Conservation (phyloP, 2,888 invertebrate genomes). For the Nomada flava region DNA sequence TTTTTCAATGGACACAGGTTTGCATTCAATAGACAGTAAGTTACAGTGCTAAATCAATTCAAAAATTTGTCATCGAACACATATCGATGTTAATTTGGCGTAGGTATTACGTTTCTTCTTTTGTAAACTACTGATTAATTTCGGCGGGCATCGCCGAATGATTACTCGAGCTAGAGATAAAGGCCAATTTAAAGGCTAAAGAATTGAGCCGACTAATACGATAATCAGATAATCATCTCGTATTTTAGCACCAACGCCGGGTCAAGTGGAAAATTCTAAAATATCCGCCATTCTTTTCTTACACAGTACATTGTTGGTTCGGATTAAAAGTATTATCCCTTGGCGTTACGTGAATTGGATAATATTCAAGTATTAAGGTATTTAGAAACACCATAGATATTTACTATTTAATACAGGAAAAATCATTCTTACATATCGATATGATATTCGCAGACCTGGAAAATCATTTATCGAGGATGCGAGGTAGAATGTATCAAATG, state of each 20-base stretch:
- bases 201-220: slow-evolving; percentile 13
- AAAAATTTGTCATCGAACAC: neutral
- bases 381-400: neutral
- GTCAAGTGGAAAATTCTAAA: slow-evolving; percentile 1
- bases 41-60: neutral
- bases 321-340: slow-evolving; percentile 5
- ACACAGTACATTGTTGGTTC: neutral
- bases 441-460: neutral
- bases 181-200: slow-evolving; percentile 13
- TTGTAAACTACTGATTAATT: neutral
- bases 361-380: neutral
- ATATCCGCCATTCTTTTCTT: neutral
- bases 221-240: slow-evolving; percentile 5
- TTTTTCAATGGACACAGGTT: no score
- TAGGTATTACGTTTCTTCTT: neutral
- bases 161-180: neutral
- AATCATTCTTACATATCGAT: slow-evolving; percentile 12
- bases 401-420: neutral
- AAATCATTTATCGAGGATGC: slow-evolving; percentile 13
- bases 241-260: neutral
- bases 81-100: neutral
- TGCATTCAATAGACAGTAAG: neutral
- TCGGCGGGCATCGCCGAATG: neutral
- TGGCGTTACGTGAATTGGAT: neutral
- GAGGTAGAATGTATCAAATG: neutral